Conservation (phyloP, 2,113 vertebrate species). For the Corydoras maculifer region DNA sequence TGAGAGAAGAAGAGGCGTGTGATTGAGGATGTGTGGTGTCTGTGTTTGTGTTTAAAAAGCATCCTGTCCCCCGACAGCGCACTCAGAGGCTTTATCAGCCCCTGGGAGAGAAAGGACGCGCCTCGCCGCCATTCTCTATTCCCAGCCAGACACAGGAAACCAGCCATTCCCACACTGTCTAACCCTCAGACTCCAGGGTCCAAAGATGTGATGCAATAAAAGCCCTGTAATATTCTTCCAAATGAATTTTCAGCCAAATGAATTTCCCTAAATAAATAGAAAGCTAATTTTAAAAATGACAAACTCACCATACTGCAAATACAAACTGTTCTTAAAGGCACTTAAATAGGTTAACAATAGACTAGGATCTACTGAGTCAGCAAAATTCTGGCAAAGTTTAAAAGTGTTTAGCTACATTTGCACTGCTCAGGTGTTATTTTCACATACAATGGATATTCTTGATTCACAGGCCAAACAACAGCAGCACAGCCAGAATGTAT, state of each 20-base stretch:
- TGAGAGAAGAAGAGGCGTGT: slow-evolving; percentile 38
- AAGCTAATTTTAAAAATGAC: no score
- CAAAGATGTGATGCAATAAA: slow-evolving; percentile 10
- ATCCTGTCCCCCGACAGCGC: slow-evolving; percentile 53
- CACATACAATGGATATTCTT: no score
- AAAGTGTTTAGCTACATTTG: no score
- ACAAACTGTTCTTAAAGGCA: no score
- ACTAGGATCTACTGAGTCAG: no score
- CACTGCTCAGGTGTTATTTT: no score
- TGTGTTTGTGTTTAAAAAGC: slow-evolving; percentile 65
- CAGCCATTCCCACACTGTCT: slow-evolving; percentile 29
- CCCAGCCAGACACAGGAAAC: slow-evolving; percentile 33
- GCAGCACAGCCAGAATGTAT: no score
- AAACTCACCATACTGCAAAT: no score
- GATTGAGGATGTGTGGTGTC: slow-evolving; percentile 59
- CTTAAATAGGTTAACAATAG: no score
- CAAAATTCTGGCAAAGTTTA: no score
- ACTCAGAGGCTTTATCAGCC: slow-evolving; percentile 61
- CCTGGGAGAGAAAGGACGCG: slow-evolving; percentile 59
- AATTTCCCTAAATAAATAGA: no score
- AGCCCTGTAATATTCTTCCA: not conserved
- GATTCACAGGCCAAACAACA: no score
- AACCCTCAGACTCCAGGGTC: not conserved
- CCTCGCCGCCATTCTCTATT: slow-evolving; percentile 58
- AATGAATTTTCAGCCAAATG: not conserved